Evolutionary conservation across 2,888 invertebrate species (phyloP).

Genomic region (Drosophila cyrtoloma): DNA sequence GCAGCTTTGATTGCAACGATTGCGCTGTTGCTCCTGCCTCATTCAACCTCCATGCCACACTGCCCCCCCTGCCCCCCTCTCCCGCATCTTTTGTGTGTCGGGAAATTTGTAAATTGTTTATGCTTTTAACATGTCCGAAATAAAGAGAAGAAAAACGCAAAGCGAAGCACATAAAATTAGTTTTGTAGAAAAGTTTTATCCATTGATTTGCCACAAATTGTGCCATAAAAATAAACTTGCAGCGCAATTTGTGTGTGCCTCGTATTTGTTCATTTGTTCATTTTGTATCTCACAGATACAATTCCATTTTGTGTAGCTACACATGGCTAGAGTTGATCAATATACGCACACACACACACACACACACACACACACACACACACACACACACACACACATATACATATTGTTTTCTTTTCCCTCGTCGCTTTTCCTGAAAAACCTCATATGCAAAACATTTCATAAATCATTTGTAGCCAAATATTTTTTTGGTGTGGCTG

Average conservation of each 20-base stretch:
- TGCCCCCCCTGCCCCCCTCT: neutral
- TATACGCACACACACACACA: constrained; percentile 1
- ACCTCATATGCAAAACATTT: constrained; percentile 44
- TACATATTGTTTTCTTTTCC: neutral
- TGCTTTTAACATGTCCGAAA: constrained; percentile 57
- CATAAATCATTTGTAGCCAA: constrained; percentile 66
- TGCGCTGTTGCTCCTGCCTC: constrained; percentile 3
- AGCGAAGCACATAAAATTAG: constrained; percentile 67
- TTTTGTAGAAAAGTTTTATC: constrained; percentile 44
- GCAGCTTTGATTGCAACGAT: constrained; percentile 70
- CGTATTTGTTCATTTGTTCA: constrained; percentile 29
- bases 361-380: neutral
- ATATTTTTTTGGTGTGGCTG: constrained; percentile 59
- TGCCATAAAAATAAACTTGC: constrained; percentile 51
- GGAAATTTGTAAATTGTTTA: constrained; percentile 64
- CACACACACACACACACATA: neutral
- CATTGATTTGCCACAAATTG: constrained; percentile 79
- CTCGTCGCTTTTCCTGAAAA: constrained; percentile 9
- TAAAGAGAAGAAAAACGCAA: neutral
- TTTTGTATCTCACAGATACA: constrained; percentile 26
- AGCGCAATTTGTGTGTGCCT: constrained; percentile 29
- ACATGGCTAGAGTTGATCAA: constrained; percentile 16
- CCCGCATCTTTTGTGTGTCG: neutral
- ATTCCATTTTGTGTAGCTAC: constrained; percentile 16
- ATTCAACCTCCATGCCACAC: neutral